These are phyloP conservation scores for Ctena decussata DNA, from an alignment of 2,888 invertebrate genomes.

Conservation along the genomic window DNA sequence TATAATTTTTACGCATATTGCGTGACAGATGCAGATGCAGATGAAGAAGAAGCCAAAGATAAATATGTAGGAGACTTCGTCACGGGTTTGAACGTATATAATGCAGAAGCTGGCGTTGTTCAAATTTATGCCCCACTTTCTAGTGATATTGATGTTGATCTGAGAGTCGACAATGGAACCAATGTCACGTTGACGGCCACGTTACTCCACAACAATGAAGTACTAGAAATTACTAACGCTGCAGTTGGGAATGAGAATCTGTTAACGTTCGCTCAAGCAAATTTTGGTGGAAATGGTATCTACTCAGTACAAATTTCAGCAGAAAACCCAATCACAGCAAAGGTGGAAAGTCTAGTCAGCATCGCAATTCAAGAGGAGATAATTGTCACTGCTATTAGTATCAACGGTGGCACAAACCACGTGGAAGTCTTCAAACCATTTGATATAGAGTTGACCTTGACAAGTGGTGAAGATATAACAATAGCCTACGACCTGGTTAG, in stretches of 20 bases:
- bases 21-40: not conserved
- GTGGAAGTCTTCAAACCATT: not conserved
- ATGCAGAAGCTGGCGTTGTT: conserved; percentile 5
- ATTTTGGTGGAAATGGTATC: conserved; percentile 3
- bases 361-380: conserved; percentile 12
- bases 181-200: conserved; percentile 3
- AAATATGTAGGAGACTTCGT: conserved; percentile 35
- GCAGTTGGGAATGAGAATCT: too few species aligned
- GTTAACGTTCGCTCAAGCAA: not conserved
- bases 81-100: conserved; percentile 2
- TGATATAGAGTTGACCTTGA: not conserved
- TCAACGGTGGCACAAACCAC: not conserved
- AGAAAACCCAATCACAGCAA: not conserved
- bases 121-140: conserved; percentile 5
- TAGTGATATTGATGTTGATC: not conserved
- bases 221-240: not conserved
- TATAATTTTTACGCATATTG: conserved; percentile 8
- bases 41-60: not conserved
- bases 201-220: not conserved
- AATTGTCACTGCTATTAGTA: not conserved
- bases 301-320: conserved; percentile 15
- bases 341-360: not conserved
- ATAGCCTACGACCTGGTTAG: not conserved
- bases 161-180: conserved; percentile 13
- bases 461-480: not conserved